These are phyloP conservation scores for Trypoxylus dichotomus DNA, from an alignment of 1,140 invertebrate species.

Conservation along the genomic window DNA sequence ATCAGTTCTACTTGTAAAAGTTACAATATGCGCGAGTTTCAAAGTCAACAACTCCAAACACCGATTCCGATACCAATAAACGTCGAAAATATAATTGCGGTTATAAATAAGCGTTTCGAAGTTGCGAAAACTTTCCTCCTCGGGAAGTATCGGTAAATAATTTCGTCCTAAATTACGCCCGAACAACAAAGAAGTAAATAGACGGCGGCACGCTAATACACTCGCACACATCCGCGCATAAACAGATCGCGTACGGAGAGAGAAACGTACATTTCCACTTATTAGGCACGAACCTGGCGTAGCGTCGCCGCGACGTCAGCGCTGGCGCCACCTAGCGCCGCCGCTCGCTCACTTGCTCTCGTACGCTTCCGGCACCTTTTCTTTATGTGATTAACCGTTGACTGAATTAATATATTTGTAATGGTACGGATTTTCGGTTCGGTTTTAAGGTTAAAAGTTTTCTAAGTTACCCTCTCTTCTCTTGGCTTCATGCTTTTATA, in stretches of 20 bases:
- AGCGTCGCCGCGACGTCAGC: slow-evolving; percentile 48
- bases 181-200: slow-evolving; percentile 1
- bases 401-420: slow-evolving; percentile 15
- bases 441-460: too few relatives aligned
- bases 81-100: not conserved
- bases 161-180: not conserved
- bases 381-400: slow-evolving; percentile 38
- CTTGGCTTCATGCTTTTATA: too few relatives aligned
- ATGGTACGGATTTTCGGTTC: not conserved
- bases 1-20: too few relatives aligned
- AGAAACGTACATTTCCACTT: slow-evolving; percentile 17
- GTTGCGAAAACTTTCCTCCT: not conserved
- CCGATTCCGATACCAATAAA: not conserved
- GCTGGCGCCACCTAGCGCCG: slow-evolving; percentile 49
- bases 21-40: too few relatives aligned
- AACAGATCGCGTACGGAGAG: not conserved
- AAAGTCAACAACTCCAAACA: too few relatives aligned
- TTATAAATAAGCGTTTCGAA: not conserved
- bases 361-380: slow-evolving; percentile 41
- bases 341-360: slow-evolving; percentile 35
- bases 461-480: too few relatives aligned
- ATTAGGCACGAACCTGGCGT: slow-evolving; percentile 33
- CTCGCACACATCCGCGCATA: not conserved
- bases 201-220: not conserved
- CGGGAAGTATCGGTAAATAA: not conserved